These are phyloP conservation scores for Agelas oroides DNA, from an alignment of 37 sponge, comb jelly and placozoan species.

Conservation along the genomic window DNA sequence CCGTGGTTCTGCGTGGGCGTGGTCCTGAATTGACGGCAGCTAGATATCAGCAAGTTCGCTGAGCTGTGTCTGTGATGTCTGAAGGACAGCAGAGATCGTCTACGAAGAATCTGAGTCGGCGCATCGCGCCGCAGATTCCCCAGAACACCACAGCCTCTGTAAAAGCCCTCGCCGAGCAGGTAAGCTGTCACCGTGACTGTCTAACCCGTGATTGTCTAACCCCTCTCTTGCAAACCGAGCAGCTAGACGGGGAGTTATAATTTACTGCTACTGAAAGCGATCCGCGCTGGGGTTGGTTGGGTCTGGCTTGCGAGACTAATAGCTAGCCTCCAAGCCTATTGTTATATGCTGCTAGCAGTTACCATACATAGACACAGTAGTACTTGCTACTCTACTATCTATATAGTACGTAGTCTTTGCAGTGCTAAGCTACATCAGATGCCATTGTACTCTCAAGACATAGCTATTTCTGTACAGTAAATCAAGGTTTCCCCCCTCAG, in stretches of 20 bases:
- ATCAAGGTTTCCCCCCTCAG: slow-evolving; percentile 1
- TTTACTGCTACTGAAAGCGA: no score
- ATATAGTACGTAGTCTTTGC: no score
- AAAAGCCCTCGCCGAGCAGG: slow-evolving; percentile 39
- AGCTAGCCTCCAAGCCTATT: no score
- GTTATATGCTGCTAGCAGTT: neutral
- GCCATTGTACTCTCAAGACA: neutral
- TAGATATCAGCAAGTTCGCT: neutral
- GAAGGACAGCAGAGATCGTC: slow-evolving; percentile 46
- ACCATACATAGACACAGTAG: no score
- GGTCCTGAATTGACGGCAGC: no score
- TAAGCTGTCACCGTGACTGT: neutral
- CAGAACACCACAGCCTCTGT: slow-evolving; percentile 44
- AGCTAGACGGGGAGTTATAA: neutral
- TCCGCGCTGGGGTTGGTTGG: no score
- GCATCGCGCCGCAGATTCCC: slow-evolving; percentile 41
- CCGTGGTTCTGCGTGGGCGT: no score
- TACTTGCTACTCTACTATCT: no score
- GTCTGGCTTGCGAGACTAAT: no score
- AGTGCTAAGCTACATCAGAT: no score
- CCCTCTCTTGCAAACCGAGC: neutral
- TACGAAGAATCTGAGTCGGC: slow-evolving; percentile 28
- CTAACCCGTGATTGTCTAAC: neutral
- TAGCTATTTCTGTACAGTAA: no score
- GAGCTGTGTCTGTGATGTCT: slow-evolving; percentile 13